Percentiles rank a stretch among this genome's conserved stretches.
These are phyloP conservation scores for Ectemnius cavifrons DNA, from an alignment of 2,888 invertebrate species.

Conservation along the genomic window DNA sequence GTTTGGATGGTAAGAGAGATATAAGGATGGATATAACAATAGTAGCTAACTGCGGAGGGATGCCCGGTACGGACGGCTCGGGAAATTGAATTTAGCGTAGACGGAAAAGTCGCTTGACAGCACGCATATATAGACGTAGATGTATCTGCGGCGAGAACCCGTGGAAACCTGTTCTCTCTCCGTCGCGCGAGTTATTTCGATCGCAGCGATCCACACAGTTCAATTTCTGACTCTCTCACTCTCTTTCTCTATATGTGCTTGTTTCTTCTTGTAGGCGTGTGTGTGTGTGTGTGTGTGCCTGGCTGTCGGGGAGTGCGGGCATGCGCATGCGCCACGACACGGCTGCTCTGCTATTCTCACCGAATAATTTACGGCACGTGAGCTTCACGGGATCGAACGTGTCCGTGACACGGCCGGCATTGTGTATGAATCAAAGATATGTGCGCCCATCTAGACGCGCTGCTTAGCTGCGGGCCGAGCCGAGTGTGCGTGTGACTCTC, in stretches of 20 bases:
- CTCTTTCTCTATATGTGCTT: too few relatives aligned
- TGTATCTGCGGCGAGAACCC: slow-evolving; percentile 40
- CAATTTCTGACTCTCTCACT: slow-evolving; percentile 50
- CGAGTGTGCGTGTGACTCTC: too few relatives aligned
- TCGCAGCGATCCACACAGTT: slow-evolving; percentile 60
- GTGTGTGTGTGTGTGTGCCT: too few relatives aligned
- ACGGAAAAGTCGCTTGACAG: slow-evolving; percentile 5
- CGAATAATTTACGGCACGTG: slow-evolving; percentile 65
- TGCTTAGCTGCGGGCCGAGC: slow-evolving; percentile 37
- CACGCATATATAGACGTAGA: slow-evolving; percentile 19
- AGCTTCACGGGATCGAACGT: slow-evolving; percentile 59
- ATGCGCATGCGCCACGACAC: slow-evolving; percentile 61
- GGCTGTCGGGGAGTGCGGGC: slow-evolving; percentile 22
- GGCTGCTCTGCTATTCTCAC: slow-evolving; percentile 62
- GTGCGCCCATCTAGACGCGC: slow-evolving; percentile 32
- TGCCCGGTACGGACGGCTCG: too few relatives aligned
- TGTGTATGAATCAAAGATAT: slow-evolving; percentile 56
- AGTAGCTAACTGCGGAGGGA: too few relatives aligned
- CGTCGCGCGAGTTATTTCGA: slow-evolving; percentile 57
- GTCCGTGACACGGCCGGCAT: slow-evolving; percentile 53
- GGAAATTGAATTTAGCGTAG: neutral
- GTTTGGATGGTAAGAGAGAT: too few relatives aligned
- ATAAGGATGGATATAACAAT: too few relatives aligned
- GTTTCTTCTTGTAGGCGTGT: too few relatives aligned
- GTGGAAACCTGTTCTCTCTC: slow-evolving; percentile 58